Evolutionary conservation across 2,888 invertebrate genomes (phyloP).

Genomic region (Athetis lepigone): DNA sequence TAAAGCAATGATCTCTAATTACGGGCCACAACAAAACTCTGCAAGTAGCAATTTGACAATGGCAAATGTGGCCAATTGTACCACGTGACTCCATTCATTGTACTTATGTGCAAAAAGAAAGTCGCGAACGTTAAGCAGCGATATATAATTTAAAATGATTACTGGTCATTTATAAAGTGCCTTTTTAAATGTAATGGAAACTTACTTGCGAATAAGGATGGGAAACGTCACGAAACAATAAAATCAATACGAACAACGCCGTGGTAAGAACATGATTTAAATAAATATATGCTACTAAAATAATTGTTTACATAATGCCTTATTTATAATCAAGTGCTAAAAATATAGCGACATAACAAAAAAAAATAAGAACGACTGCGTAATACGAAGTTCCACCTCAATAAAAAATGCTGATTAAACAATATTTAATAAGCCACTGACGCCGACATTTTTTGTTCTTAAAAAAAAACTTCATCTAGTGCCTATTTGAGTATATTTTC

Average conservation of each 20-base stretch:
- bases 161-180: conserved; percentile 72
- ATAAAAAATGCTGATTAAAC: conserved; percentile 33
- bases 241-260: conserved; percentile 10
- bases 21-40: conserved; percentile 64
- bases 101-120: conserved; percentile 65
- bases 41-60: conserved; percentile 77
- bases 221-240: conserved; percentile 28
- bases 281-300: conserved; percentile 3
- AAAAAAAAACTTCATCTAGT: conserved; percentile 15
- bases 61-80: conserved; percentile 71
- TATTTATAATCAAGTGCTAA: conserved; percentile 1
- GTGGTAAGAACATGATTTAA: conserved; percentile 18
- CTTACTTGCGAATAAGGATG: conserved; percentile 41
- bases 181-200: conserved; percentile 67
- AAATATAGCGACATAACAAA: conserved; percentile 1
- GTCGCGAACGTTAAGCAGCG: conserved; percentile 64
- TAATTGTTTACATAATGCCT: neutral
- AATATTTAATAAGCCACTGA: conserved; percentile 39
- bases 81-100: conserved; percentile 77
- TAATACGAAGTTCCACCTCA: conserved; percentile 15
- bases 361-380: neutral
- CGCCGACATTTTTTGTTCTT: conserved; percentile 34
- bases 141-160: conserved; percentile 77
- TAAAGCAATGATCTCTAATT: conserved; percentile 70
- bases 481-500: conserved; percentile 39